Base-by-base conservation (phyloP, 2,113 vertebrate species). In the Acanthisitta chloris region DNA sequence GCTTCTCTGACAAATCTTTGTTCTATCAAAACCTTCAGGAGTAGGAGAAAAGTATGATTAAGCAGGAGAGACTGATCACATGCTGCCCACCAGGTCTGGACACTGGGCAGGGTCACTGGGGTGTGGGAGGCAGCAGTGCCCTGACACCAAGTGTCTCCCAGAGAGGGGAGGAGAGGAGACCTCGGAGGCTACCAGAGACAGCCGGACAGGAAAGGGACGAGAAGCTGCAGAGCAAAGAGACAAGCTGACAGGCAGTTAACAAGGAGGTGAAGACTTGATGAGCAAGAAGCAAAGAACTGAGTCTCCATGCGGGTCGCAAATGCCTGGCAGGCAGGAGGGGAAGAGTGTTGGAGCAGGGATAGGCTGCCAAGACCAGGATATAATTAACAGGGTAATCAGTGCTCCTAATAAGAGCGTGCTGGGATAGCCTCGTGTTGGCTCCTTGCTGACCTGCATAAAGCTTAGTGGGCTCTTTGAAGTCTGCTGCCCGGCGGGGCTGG, bases 21-120 rank as follows among this genome's bases (percentile, higher is more conserved):
- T 74, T 65, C 17, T 45, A 4, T 36, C 46, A 43, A 48, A 85
- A 6, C 61, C 40, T 48, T 55, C 81, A 38, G 65, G 31, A 87
- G 38, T 0, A 51, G 84, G 31, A 94, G 43, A 11, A 31, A 76
- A 89, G 43, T 4, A 26, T 52, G 34, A 71, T 59, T 24, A 51
- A 74, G 82, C 29, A 69, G 62, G 19, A 43, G 26, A 24, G 26
- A 59, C 55, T 1, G 1, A 69, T 23, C 5, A 1, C 29, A 14
- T 0, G 4, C n/a, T 21, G 31, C 52, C 34, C 29, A 1, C 2
- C 2, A 3, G 9, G 45, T 48, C n/a, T 38, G n/a, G 28, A 2
- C 0, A 1, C 14, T 10, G 7, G 14, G 36, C 29, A 61, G n/a
- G 15, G 10, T 59, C 12, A 1, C 24, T n/a, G 69, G 8, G 29